Evolutionary conservation across 2,797 vertebrate species (phyloP).

Genomic region (Remorina albescens): DNA sequence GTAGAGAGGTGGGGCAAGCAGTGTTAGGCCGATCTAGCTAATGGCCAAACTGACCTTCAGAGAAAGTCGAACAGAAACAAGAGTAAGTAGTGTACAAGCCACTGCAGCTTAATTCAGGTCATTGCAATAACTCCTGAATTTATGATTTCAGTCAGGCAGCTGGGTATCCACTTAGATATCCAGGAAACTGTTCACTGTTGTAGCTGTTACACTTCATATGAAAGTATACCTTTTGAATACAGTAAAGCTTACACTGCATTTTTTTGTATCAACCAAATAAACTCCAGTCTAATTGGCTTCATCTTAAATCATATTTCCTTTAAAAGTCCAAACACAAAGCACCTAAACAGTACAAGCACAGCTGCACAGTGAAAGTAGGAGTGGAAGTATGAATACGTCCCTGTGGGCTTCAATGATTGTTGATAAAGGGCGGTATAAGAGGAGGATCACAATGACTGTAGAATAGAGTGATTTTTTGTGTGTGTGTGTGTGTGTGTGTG

Average conservation of each 20-base stretch:
- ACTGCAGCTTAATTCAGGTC: conserved; percentile 69
- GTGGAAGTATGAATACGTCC: conserved; percentile 2
- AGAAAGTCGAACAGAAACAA: conserved; percentile 76
- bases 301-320: not conserved
- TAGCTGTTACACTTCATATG: not conserved
- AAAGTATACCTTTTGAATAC: not conserved
- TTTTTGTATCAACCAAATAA: conserved; percentile 3
- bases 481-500: conserved; percentile 1
- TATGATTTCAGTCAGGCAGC: conserved; percentile 39
- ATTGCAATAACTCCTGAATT: conserved; percentile 56
- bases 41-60: conserved; percentile 83
- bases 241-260: not conserved
- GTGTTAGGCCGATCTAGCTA: conserved; percentile 78
- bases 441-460: conserved; percentile 9
- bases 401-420: conserved; percentile 47
- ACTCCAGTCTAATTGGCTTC: not conserved
- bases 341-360: not conserved
- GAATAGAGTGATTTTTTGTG: conserved; percentile 1
- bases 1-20: conserved; percentile 76
- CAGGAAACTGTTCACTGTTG: not conserved
- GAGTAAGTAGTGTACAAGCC: conserved; percentile 75
- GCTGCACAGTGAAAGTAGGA: not conserved
- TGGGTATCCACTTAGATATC: conserved; percentile 13
- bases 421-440: conserved; percentile 9
- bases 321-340: not conserved